Evolutionary conservation across 1,140 invertebrate genomes (phyloP), one percentile per base, ranked within the genome.

Genomic region (Drosophila funebris): DNA sequence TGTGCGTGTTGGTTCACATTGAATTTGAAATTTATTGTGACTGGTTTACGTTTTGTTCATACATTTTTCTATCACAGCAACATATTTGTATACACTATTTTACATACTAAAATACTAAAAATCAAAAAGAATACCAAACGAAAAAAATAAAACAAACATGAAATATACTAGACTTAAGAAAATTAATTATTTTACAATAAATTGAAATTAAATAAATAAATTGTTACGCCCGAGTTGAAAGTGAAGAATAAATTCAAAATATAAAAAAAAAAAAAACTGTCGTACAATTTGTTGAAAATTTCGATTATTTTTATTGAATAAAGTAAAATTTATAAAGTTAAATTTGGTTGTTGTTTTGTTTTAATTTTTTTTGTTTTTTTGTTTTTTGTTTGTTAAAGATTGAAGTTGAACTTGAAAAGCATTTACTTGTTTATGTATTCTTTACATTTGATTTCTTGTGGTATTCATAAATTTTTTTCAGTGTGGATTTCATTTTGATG

Each of bases 21-120:
- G 66, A 71, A 66, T 71, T 71, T 64, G 68, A 71, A 69, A 74
- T 85, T 85, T 85, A 73, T 87, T 87, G 70, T 78, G 82, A 64
- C 82, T 81, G 70, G 77, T 78, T 87, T 72, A 77, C 81, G 63
- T 80, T 85, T 85, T 85, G 66, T 77, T 85, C 72, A 80, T 85
- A 67, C 60, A 62, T 63, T 85, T 77, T 81, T 85, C 82, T 85
- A 85, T 85, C 82, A 85, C 78, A 85, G 82, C 82, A 85, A 85
- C 82, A 87, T 77, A 85, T 75, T 81, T 85, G 78, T 85, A 85
- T 87, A 87, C 63, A 81, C 70, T 85, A 81, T 71, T 78, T 87
- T 76, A 73, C 64, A 63, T 63, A 71, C 68, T 75, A 71, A 64
- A 69, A 63, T 63, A 71, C 68, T 75, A 71, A 64, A 69, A 71